These are phyloP conservation scores for Heterodera filipjevi DNA, from an alignment of 2,888 invertebrate genomes.

Conservation along the genomic window DNA sequence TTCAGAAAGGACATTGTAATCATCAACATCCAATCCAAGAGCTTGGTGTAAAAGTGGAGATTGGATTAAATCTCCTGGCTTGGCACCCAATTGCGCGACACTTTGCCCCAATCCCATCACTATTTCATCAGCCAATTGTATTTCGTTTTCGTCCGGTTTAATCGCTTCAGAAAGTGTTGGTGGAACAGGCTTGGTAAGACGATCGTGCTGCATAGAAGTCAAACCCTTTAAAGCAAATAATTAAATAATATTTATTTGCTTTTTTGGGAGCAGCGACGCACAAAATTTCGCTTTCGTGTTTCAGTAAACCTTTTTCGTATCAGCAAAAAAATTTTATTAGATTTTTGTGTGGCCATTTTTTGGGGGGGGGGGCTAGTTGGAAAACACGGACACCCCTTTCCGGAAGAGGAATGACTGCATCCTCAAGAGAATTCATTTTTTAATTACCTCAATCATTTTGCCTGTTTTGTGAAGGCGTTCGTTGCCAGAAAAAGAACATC, in stretches of 20 bases:
- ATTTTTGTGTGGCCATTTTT: background rate
- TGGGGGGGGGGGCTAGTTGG: no score
- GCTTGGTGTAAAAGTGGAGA: conserved; percentile 51
- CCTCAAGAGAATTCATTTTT: no score
- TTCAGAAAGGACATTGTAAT: conserved; percentile 54
- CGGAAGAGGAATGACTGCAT: no score
- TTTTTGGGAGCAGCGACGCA: no score
- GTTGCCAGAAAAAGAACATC: conserved; percentile 21
- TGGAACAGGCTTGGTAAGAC: conserved; percentile 49
- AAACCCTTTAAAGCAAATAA: conserved; percentile 30
- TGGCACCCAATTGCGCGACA: conserved; percentile 36
- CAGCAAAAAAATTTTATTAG: conserved; percentile 34
- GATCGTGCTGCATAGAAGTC: conserved; percentile 48
- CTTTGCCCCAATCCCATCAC: conserved; percentile 48
- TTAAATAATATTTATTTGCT: no score
- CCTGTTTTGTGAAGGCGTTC: conserved; percentile 40
- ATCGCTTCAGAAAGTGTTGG: conserved; percentile 45
- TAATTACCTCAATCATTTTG: conserved; percentile 38
- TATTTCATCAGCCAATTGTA: conserved; percentile 50
- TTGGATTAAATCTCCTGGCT: conserved; percentile 51
- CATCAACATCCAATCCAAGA: conserved; percentile 54
- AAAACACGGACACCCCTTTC: no score
- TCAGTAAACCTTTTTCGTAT: conserved; percentile 36
- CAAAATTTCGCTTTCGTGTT: no score
- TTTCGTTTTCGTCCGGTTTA: conserved; percentile 47